Conservation (phyloP, 2,797 vertebrate genomes). For the Hipposideros larvatus region DNA sequence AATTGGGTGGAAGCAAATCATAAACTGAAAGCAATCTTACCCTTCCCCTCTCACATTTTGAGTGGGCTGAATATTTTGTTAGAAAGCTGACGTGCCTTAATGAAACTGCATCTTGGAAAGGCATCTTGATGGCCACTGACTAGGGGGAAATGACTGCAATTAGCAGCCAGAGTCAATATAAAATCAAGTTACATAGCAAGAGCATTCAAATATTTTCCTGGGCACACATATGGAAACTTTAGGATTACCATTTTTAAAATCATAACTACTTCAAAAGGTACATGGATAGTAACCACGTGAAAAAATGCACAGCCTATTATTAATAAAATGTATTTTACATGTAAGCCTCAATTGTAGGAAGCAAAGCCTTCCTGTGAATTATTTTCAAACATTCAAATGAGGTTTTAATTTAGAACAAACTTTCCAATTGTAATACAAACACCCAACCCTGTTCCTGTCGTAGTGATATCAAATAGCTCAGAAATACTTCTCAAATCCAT, state of each 20-base stretch:
- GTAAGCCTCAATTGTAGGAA: background rate
- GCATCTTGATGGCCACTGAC: background rate
- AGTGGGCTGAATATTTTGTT: no score
- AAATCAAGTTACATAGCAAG: background rate
- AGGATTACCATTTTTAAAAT: background rate
- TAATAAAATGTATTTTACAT: background rate
- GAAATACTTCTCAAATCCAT: background rate
- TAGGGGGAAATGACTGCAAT: background rate
- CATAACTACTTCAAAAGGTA: background rate
- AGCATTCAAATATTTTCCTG: background rate
- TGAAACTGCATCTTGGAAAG: background rate
- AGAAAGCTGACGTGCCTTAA: no score
- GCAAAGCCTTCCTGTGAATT: no score
- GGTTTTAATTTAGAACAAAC: no score
- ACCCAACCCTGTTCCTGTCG: no score
- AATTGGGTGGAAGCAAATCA: no score
- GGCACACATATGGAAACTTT: background rate
- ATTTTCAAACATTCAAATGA: no score
- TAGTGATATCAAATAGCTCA: background rate
- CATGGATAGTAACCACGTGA: background rate
- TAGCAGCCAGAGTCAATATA: background rate
- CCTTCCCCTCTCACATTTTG: no score
- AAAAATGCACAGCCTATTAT: background rate
- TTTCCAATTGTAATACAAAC: no score
- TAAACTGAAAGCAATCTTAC: no score